These are phyloP conservation scores for Cerastis leucographa DNA, from an alignment of 2,888 invertebrate species.

Conservation along the genomic window DNA sequence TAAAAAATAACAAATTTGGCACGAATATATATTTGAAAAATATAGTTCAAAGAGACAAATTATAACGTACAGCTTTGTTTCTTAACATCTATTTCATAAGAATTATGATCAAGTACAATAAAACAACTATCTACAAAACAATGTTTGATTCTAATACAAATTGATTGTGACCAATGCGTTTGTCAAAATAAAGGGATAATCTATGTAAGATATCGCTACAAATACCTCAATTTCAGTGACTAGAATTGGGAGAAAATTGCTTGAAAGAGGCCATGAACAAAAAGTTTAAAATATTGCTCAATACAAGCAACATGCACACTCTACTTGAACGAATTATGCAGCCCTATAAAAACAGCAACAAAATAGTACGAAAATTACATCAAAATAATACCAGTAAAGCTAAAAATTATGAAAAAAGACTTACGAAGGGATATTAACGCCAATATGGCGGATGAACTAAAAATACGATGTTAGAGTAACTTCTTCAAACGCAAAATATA, in stretches of 20 bases:
- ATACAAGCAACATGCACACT: conserved; percentile 80
- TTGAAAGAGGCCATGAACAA: conserved; percentile 86
- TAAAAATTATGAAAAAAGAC: conserved; percentile 89
- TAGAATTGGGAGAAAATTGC: conserved; percentile 82
- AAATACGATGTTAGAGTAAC: conserved; percentile 90
- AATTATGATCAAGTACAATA: conserved; percentile 60
- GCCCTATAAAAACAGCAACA: conserved; percentile 89
- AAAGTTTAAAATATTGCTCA: conserved; percentile 78
- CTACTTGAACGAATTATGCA: conserved; percentile 81
- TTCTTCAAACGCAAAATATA: conserved; percentile 86
- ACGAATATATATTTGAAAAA: conserved; percentile 66
- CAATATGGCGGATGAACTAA: conserved; percentile 93
- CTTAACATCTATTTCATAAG: conserved; percentile 64
- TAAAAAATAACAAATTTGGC: conserved; percentile 68
- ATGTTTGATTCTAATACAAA: conserved; percentile 60
- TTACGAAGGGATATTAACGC: conserved; percentile 91
- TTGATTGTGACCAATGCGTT: conserved; percentile 45
- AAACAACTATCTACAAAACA: conserved; percentile 63
- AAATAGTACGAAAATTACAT: conserved; percentile 81
- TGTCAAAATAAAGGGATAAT: conserved; percentile 33
- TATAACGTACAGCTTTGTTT: conserved; percentile 65
- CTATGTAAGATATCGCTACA: conserved; percentile 58
- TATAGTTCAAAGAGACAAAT: conserved; percentile 45
- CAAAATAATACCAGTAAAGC: conserved; percentile 82
- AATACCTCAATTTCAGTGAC: conserved; percentile 69